These are phyloP conservation scores for Protobothrops mucrosquamatus DNA, from an alignment of 2,113 vertebrate species.

Conservation along the genomic window DNA sequence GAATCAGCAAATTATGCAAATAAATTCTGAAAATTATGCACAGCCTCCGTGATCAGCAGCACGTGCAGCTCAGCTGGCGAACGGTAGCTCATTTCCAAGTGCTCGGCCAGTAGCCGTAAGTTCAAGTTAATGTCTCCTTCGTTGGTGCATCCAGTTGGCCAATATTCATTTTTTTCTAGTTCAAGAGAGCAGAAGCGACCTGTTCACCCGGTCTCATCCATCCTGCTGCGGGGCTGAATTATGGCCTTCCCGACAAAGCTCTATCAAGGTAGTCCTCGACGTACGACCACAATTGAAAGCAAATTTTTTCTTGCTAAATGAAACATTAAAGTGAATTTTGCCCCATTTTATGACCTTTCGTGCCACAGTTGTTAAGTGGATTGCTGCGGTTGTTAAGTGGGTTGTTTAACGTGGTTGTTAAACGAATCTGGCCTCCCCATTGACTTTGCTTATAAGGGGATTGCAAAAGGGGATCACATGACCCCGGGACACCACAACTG, in stretches of 20 bases:
- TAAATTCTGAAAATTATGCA: conserved; percentile 36
- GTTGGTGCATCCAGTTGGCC: not conserved
- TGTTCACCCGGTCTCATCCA: not conserved
- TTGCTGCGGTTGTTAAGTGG: too few species aligned
- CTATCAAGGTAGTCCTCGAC: too few species aligned
- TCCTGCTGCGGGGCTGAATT: not conserved
- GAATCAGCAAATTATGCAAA: conserved; percentile 61
- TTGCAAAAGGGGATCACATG: too few species aligned
- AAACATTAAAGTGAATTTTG: too few species aligned
- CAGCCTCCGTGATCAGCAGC: conserved; percentile 40
- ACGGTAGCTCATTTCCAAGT: conserved; percentile 18
- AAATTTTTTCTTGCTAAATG: too few species aligned
- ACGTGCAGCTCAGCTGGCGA: conserved; percentile 24
- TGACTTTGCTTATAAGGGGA: too few species aligned
- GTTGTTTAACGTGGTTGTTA: too few species aligned
- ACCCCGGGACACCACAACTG: too few species aligned
- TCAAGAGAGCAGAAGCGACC: not conserved
- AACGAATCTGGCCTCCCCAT: too few species aligned
- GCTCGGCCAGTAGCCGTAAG: conserved; percentile 18
- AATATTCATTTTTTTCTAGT: not conserved
- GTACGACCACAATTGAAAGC: too few species aligned
- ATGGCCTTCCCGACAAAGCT: not conserved
- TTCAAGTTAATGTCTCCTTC: not conserved
- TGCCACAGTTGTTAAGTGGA: too few species aligned
- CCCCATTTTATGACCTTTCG: too few species aligned